These are phyloP conservation scores for Malurus elegans DNA, from an alignment of 2,113 vertebrate genomes.

Conservation along the genomic window DNA sequence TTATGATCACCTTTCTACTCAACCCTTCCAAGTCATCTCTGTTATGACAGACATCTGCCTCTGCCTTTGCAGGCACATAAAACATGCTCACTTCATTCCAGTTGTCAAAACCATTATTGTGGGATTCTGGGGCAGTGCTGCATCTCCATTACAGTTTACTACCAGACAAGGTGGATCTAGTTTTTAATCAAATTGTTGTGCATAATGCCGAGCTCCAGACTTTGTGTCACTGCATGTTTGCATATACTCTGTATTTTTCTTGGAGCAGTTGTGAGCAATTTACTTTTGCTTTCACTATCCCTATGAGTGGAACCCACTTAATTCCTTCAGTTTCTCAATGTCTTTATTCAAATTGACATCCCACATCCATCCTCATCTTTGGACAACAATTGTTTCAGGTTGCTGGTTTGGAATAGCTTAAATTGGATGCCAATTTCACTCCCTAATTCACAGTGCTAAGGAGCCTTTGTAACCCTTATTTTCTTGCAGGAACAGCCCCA, in stretches of 20 bases:
- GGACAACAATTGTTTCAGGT: neutral
- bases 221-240: neutral
- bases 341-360: neutral
- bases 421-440: neutral
- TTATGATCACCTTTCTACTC: neutral
- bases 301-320: neutral
- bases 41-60: neutral
- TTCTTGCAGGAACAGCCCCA: neutral
- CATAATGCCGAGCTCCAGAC: neutral
- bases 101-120: neutral
- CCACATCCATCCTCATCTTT: neutral
- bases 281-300: neutral
- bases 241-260: neutral
- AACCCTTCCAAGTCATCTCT: neutral
- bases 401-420: neutral
- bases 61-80: neutral
- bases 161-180: neutral
- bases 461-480: neutral
- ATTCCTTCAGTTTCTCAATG: neutral
- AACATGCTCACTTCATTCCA: neutral
- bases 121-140: neutral
- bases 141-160: neutral
- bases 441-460: neutral
- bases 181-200: neutral
- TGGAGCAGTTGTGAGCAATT: neutral